These are phyloP conservation scores for Catostomus latipinnis DNA, from an alignment of 2,797 vertebrate genomes.

Conservation along the genomic window DNA sequence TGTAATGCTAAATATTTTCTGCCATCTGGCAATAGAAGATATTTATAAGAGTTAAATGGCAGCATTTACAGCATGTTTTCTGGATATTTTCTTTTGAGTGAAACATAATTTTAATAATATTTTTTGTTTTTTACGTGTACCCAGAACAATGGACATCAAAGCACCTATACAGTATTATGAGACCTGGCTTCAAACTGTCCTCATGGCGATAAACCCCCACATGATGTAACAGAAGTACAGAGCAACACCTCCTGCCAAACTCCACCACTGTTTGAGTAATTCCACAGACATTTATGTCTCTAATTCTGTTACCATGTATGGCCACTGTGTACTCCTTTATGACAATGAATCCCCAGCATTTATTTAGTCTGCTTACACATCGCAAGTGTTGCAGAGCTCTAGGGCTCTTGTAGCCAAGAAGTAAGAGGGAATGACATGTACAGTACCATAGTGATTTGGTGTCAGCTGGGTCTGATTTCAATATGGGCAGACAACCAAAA, in stretches of 20 bases:
- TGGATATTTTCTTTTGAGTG: conserved; percentile 6
- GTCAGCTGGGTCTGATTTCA: conserved; percentile 17
- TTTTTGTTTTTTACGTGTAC: neutral
- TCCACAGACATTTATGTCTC: conserved; percentile 19
- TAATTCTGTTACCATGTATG: conserved; percentile 28
- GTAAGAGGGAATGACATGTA: conserved; percentile 18
- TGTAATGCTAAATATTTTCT: neutral
- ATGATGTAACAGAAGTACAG: conserved; percentile 9
- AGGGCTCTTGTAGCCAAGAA: conserved; percentile 8
- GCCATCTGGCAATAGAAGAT: neutral
- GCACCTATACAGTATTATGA: conserved; percentile 3
- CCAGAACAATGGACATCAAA: conserved; percentile 15
- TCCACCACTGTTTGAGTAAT: conserved; percentile 3
- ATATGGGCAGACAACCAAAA: conserved; percentile 10
- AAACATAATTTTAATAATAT: neutral
- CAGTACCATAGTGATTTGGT: neutral
- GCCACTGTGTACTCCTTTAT: conserved; percentile 26
- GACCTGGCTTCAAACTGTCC: neutral
- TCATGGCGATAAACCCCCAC: neutral
- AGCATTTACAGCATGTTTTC: neutral
- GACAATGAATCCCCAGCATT: conserved; percentile 11
- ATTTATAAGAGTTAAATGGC: neutral
- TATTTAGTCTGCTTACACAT: conserved; percentile 36
- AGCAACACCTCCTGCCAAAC: neutral
- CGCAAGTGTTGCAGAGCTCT: conserved; percentile 54